These are phyloP conservation scores for Choristoneura fumiferana DNA, from an alignment of 1,140 invertebrate species.

Conservation along the genomic window DNA sequence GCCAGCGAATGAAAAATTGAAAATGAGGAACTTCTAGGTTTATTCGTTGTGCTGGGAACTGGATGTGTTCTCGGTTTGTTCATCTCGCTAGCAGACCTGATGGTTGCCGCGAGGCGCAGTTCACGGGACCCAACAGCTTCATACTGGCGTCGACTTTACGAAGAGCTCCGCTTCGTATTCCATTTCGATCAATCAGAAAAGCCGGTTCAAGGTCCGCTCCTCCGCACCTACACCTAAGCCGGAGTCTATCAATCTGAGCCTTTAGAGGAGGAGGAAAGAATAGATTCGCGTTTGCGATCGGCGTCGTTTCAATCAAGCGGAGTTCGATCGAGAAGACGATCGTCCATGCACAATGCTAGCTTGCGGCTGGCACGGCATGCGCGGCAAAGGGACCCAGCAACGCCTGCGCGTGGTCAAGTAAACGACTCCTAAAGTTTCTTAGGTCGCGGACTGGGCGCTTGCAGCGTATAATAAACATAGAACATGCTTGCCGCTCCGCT, in stretches of 20 bases:
- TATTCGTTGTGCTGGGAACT: constrained; percentile 93
- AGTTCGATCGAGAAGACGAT: constrained; percentile 44
- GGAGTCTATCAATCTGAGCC: background rate
- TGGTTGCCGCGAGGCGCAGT: constrained; percentile 43
- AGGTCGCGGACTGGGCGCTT: too few species aligned
- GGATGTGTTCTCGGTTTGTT: constrained; percentile 72
- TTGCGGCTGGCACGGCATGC: constrained; percentile 50
- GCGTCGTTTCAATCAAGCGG: background rate
- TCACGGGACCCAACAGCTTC: constrained; percentile 34
- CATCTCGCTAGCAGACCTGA: constrained; percentile 61
- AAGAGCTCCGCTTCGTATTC: constrained; percentile 64
- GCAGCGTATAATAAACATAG: too few species aligned
- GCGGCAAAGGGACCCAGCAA: constrained; percentile 15
- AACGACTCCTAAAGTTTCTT: background rate
- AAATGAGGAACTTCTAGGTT: constrained; percentile 94
- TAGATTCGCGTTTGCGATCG: constrained; percentile 25
- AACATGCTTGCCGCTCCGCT: too few species aligned
- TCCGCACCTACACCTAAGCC: background rate
- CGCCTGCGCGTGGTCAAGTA: background rate
- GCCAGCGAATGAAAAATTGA: constrained; percentile 76
- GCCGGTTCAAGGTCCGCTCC: constrained; percentile 44
- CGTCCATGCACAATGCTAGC: constrained; percentile 62
- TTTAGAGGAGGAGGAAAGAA: constrained; percentile 17
- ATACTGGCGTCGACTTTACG: constrained; percentile 39
- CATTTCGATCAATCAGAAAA: constrained; percentile 57